These are phyloP conservation scores for Pedicia rivosa DNA, from an alignment of 2,888 invertebrate species.

Conservation along the genomic window DNA sequence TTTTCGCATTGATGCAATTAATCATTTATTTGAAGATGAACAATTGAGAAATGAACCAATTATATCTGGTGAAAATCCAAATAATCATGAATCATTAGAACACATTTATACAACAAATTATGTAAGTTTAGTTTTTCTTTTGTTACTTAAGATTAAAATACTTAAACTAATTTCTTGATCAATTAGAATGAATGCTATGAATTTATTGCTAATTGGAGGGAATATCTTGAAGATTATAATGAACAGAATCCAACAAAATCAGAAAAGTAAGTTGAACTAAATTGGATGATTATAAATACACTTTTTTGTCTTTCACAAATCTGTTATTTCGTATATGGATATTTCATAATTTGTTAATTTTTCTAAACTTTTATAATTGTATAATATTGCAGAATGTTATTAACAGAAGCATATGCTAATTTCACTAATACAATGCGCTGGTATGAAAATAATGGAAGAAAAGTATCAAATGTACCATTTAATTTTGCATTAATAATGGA, in stretches of 20 bases:
- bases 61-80: slow-evolving; percentile 29
- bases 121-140: too few species aligned
- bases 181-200: slow-evolving; percentile 38
- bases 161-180: slow-evolving; percentile 21
- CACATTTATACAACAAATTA: slow-evolving; percentile 46
- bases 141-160: too few species aligned
- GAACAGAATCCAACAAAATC: neutral
- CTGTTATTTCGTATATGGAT: too few species aligned
- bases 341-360: too few species aligned
- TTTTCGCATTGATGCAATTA: slow-evolving; percentile 66
- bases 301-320: too few species aligned
- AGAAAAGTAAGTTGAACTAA: too few species aligned
- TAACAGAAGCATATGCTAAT: slow-evolving; percentile 58
- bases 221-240: slow-evolving; percentile 12
- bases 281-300: too few species aligned
- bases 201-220: slow-evolving; percentile 48
- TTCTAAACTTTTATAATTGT: too few species aligned
- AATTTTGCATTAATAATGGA: slow-evolving; percentile 40
- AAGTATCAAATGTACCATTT: slow-evolving; percentile 38
- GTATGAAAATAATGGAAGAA: slow-evolving; percentile 38
- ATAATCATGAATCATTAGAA: slow-evolving; percentile 37
- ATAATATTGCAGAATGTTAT: slow-evolving; percentile 58
- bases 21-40: slow-evolving; percentile 45
- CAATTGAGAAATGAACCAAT: slow-evolving; percentile 39
- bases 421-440: slow-evolving; percentile 43